Conservation (phyloP, 2,113 vertebrate species). For the Phocoena sinus region DNA sequence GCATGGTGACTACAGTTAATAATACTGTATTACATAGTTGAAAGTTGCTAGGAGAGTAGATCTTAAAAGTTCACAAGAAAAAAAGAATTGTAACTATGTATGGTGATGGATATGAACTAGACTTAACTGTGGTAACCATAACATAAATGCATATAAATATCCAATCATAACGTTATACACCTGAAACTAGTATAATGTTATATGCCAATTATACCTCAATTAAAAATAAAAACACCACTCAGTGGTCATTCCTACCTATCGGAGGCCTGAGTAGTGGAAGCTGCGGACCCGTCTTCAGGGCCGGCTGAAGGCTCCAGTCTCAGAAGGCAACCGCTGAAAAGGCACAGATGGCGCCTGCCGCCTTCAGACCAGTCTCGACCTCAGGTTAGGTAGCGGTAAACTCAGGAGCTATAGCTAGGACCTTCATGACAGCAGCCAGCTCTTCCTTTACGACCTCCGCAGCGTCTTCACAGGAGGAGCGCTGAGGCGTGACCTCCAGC, state of each 20-base stretch:
- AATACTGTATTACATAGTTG: not conserved
- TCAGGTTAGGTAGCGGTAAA: accelerated
- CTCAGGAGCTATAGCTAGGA: accelerated
- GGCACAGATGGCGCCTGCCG: too few species aligned
- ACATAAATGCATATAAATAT: not conserved
- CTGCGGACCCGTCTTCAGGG: not conserved
- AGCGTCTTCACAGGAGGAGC: too few species aligned
- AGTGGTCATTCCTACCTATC: not conserved
- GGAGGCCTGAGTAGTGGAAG: accelerated
- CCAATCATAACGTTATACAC: accelerated
- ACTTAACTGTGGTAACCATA: not conserved
- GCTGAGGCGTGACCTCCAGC: too few species aligned
- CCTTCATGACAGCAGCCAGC: too few species aligned
- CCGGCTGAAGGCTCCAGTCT: too few species aligned
- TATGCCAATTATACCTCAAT: not conserved
- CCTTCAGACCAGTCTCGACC: too few species aligned
- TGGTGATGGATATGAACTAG: not conserved
- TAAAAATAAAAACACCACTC: not conserved
- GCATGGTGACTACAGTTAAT: too few species aligned
- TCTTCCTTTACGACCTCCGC: not conserved
- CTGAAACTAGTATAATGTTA: not conserved
- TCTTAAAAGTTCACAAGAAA: not conserved
- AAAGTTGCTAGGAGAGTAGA: not conserved
- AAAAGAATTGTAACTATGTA: accelerated
- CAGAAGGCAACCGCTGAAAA: not conserved